phyloP scores from a whole-genome alignment of 2,888 invertebrate species.

The Sycophila texana region DNA sequence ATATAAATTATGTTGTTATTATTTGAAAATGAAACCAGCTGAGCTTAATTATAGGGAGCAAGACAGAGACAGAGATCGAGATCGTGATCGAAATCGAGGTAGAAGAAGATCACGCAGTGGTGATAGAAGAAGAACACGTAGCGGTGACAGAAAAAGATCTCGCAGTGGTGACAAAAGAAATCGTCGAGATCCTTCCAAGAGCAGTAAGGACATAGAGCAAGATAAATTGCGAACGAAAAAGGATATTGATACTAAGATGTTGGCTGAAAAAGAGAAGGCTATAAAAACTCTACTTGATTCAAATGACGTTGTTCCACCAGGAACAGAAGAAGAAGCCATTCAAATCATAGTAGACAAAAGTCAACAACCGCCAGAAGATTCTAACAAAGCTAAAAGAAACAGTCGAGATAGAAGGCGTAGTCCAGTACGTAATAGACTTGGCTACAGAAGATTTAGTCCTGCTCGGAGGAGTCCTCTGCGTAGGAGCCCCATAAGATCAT shows the following conservation, averaged over 20 bases:
- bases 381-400: conserved; percentile 59
- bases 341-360: conserved; percentile 69
- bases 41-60: conserved; percentile 70
- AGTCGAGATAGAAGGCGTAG: conserved; percentile 61
- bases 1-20: not conserved
- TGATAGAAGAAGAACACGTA: conserved; percentile 25
- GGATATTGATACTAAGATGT: conserved; percentile 70
- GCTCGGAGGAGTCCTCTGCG: conserved; percentile 60
- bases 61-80: conserved; percentile 60
- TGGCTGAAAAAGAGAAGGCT: conserved; percentile 73
- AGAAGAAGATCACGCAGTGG: conserved; percentile 54
- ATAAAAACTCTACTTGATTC: conserved; percentile 72
- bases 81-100: conserved; percentile 61
- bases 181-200: conserved; percentile 72
- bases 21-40: conserved; percentile 44
- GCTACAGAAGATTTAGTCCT: conserved; percentile 54
- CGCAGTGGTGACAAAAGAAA: conserved; percentile 51
- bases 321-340: conserved; percentile 72
- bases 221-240: conserved; percentile 71
- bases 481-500: conserved; percentile 58
- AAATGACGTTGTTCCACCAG: conserved; percentile 72
- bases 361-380: conserved; percentile 56
- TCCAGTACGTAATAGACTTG: conserved; percentile 63
- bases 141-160: conserved; percentile 45
- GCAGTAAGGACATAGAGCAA: conserved; percentile 72